Percentiles rank a stretch among this genome's conserved stretches.
Evolutionary conservation across 1,140 invertebrate genomes (phyloP).

Genomic region (Metopolophium dirhodum): DNA sequence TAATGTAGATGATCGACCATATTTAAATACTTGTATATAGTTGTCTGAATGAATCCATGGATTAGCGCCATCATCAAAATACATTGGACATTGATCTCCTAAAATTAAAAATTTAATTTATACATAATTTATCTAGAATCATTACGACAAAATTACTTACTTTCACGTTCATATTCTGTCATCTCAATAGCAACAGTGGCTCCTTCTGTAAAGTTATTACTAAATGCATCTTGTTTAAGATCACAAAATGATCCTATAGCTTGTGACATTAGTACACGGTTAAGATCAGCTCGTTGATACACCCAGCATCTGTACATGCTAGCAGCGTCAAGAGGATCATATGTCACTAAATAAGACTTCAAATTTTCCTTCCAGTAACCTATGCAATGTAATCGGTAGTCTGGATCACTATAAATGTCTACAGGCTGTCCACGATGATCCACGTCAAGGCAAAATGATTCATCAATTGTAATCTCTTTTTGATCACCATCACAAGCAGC

Average conservation of each 20-base stretch:
- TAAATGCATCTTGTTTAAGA: constrained; percentile 87
- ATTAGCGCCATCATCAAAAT: constrained; percentile 89
- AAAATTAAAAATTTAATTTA: constrained; percentile 58
- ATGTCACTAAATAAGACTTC: constrained; percentile 95
- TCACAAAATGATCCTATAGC: constrained; percentile 90
- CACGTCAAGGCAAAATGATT: constrained; percentile 94
- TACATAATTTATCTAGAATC: background rate
- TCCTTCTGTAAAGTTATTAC: constrained; percentile 85
- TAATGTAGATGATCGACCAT: constrained; percentile 35
- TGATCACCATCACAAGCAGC: constrained; percentile 92
- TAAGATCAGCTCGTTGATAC: constrained; percentile 93
- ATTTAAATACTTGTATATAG: constrained; percentile 55
- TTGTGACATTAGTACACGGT: constrained; percentile 86
- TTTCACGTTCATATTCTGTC: constrained; percentile 89
- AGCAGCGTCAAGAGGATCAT: constrained; percentile 93
- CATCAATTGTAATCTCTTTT: constrained; percentile 91
- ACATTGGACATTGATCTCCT: constrained; percentile 92
- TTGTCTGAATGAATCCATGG: constrained; percentile 70
- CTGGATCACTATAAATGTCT: constrained; percentile 94
- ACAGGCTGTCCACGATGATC: constrained; percentile 91
- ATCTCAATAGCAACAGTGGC: constrained; percentile 89
- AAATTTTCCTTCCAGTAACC: constrained; percentile 98
- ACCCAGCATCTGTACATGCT: constrained; percentile 97
- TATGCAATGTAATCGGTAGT: constrained; percentile 96
- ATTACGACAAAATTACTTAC: constrained; percentile 66